These are phyloP conservation scores for Porites cylindrica DNA, from an alignment of 92 coral and sea anemone genomes.

Conservation along the genomic window DNA sequence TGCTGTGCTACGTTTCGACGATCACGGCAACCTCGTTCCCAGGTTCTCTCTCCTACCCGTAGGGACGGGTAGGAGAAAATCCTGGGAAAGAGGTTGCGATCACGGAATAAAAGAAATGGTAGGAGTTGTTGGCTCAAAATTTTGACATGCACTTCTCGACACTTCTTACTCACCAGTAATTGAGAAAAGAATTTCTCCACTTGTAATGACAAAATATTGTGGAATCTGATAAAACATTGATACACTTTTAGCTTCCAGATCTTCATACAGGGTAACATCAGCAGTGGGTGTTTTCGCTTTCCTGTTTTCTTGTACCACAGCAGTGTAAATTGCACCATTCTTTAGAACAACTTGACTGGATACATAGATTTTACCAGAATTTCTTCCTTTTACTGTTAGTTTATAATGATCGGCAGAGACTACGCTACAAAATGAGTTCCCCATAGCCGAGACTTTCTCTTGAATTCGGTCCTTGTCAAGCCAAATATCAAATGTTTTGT, in stretches of 20 bases:
- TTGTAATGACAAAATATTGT: slow-evolving; percentile 83
- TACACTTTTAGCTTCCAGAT: slow-evolving; percentile 62
- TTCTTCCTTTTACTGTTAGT: slow-evolving; percentile 28
- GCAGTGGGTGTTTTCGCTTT: background rate
- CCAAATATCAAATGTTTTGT: slow-evolving; percentile 30
- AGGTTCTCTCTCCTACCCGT: too few species aligned
- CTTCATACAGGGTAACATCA: slow-evolving; percentile 60
- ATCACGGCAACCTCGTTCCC: too few species aligned
- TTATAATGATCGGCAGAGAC: slow-evolving; percentile 60
- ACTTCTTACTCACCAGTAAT: slow-evolving; percentile 62
- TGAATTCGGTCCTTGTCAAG: slow-evolving; percentile 41
- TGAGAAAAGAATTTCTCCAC: slow-evolving; percentile 88
- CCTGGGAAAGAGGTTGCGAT: too few species aligned
- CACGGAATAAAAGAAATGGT: too few species aligned
- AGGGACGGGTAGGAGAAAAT: too few species aligned
- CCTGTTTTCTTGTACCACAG: slow-evolving; percentile 42
- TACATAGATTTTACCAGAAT: slow-evolving; percentile 28
- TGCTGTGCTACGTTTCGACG: too few species aligned
- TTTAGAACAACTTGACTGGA: slow-evolving; percentile 37
- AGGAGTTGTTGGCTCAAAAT: too few species aligned
- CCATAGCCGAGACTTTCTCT: slow-evolving; percentile 34
- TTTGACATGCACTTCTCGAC: background rate
- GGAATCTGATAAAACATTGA: slow-evolving; percentile 89
- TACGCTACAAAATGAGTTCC: slow-evolving; percentile 39
- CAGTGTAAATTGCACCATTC: slow-evolving; percentile 68